A percentile compares a stretch with the other conserved stretches of the same genome.
phyloP scores from a whole-genome alignment of 2,888 invertebrate genomes.

The Lepidonotus clava region DNA sequence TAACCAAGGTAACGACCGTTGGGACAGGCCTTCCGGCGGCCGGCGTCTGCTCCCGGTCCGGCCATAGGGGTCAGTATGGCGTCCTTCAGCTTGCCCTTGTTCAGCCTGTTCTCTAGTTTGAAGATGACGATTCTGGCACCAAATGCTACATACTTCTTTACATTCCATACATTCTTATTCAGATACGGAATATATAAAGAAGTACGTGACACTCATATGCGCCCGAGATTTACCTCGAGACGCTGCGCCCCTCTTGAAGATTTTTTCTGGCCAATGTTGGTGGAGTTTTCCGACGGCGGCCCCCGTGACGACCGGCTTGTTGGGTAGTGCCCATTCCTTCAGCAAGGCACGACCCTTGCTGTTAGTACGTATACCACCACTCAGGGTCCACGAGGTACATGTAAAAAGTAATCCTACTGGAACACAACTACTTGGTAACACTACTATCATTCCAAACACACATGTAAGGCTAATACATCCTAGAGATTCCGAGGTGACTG shows the following conservation, averaged over 20 bases:
- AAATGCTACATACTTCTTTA: slow-evolving; percentile 90
- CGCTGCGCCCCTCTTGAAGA: slow-evolving; percentile 23
- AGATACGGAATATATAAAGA: slow-evolving; percentile 94
- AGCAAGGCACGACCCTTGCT: no score
- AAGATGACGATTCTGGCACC: slow-evolving; percentile 61
- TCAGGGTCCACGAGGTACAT: neutral
- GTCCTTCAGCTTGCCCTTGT: no score
- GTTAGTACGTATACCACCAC: no score
- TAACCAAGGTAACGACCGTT: neutral
- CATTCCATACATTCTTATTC: slow-evolving; percentile 92
- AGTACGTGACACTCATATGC: slow-evolving; percentile 91
- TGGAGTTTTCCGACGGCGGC: no score
- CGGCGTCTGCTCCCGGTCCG: neutral
- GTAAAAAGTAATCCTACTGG: slow-evolving; percentile 4
- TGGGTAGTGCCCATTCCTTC: no score
- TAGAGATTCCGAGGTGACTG: slow-evolving; percentile 30
- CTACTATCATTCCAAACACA: neutral
- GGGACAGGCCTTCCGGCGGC: neutral
- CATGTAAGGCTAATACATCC: neutral
- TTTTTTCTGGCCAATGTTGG: no score
- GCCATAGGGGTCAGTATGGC: no score
- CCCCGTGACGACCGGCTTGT: no score
- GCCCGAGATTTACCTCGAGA: slow-evolving; percentile 13
- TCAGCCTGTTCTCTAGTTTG: no score
- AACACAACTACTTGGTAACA: slow-evolving; percentile 23